Base-by-base conservation (phyloP, 2,888 invertebrate genomes). In the Acholoe squamosa region DNA sequence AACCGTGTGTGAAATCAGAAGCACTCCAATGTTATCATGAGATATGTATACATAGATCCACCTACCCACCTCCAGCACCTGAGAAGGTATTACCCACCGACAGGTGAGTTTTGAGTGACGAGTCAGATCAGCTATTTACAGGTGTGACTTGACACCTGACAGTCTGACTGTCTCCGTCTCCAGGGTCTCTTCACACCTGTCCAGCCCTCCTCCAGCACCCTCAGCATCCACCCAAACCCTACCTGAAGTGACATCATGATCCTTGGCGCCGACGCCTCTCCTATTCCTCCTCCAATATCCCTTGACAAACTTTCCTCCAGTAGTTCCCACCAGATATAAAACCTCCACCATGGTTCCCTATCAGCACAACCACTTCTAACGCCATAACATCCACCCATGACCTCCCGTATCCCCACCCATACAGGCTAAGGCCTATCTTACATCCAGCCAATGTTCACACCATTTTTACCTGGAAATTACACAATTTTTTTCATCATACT, bases 101-200 rank as follows among this genome's bases (percentile, higher is more conserved):
- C 61, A 61, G 61, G 61, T 61, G n/a, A 71, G 31, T 14, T 71
- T 14, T 14, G 71, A n/a, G n/a, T 71, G 71, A 71, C 28, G 31
- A 25, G 71, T 71, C 1, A 71, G 31, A 25, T 71, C 14, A n/a
- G 14, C 25, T 71, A 71, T 71, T 25, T 28, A 71, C 14, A 71
- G 71, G 25, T 28, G 28, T 71, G 61, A 71, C 71, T 28, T 71
- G 28, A 25, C 71, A 14, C 71, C 71, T 14, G 71, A 28, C n/a
- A n/a, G 28, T 14, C 31, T 71, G 31, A 14, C 71, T 71, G 71
- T 25, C 71, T 71, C 71, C 71, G 71, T 25, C 71, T 71, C 71
- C 71, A 71, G 71, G 71, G 71, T 28, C 71, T 71, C 71, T 71
- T 71, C 71, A 28, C 71, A 71, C 71, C 71, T 71, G 71, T 14